Percentiles rank a stretch among this genome's conserved stretches.
Evolutionary conservation across 64 coral and sea anemone genomes (phyloP).

Genomic region (Montipora efflorescens): DNA sequence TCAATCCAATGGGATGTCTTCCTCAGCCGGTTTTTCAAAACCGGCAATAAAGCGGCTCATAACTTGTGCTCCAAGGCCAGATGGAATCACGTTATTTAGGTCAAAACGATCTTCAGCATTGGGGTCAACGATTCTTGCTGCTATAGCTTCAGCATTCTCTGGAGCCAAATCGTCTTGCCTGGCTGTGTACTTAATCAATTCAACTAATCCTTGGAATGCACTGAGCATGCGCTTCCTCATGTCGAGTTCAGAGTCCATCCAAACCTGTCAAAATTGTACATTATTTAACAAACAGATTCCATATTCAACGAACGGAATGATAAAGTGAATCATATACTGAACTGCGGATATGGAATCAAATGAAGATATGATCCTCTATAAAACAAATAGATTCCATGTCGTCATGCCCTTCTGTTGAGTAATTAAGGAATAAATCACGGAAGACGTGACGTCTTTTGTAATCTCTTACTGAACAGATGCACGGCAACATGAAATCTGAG

Average conservation of each 20-base stretch:
- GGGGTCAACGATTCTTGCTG: neutral
- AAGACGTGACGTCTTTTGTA: no score
- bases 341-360: no score
- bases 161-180: neutral
- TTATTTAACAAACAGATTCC: no score
- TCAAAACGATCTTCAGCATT: neutral
- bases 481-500: no score
- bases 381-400: no score
- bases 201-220: slow-evolving; percentile 9
- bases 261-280: neutral
- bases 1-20: neutral
- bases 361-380: no score
- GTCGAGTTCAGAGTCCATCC: neutral
- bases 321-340: no score
- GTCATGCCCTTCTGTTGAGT: no score
- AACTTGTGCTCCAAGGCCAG: neutral
- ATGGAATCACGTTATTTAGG: neutral
- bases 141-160: neutral
- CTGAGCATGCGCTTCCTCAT: slow-evolving; percentile 27
- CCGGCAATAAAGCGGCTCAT: neutral
- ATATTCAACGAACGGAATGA: no score
- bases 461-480: no score
- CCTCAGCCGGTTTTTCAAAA: neutral
- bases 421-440: no score
- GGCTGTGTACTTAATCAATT: neutral